Percentiles rank a stretch among this genome's conserved stretches.
Conservation (phyloP, 2,888 invertebrate species). For the Himalopsyche tibetana region DNA sequence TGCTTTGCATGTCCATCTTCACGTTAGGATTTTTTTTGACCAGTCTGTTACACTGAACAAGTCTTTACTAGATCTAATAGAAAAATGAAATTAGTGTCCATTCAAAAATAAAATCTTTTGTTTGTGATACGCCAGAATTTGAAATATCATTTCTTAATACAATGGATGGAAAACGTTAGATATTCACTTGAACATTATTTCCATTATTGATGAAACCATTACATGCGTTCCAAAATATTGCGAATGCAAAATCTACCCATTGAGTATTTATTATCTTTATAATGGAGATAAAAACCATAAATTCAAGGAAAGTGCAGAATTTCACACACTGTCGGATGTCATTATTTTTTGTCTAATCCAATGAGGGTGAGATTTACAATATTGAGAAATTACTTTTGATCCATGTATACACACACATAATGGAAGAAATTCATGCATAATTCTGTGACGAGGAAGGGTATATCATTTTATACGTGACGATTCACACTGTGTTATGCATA, state of each 20-base stretch:
- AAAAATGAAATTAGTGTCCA: not conserved
- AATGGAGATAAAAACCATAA: not conserved
- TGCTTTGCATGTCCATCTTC: constrained; percentile 15
- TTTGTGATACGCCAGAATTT: constrained; percentile 7
- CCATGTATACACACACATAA: not conserved
- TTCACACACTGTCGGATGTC: constrained; percentile 3
- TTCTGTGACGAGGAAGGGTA: not conserved
- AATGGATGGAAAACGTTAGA: not conserved
- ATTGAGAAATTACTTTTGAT: not conserved
- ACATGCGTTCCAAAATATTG: not conserved
- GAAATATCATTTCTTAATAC: constrained; percentile 23
- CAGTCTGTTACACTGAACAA: not conserved
- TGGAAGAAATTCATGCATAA: too few species aligned
- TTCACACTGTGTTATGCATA: not conserved
- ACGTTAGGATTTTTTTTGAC: not conserved
- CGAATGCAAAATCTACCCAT: not conserved
- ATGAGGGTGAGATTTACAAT: not conserved
- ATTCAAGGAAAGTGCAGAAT: constrained; percentile 6
- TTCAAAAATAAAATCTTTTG: constrained; percentile 2
- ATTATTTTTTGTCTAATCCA: constrained; percentile 9
- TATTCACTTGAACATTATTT: constrained; percentile 3
- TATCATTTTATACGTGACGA: not conserved
- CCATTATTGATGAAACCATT: not conserved
- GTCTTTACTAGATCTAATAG: not conserved
- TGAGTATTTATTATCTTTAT: not conserved